Base-by-base conservation (phyloP, 2,113 vertebrate species). In the Larimichthys polyactis region DNA sequence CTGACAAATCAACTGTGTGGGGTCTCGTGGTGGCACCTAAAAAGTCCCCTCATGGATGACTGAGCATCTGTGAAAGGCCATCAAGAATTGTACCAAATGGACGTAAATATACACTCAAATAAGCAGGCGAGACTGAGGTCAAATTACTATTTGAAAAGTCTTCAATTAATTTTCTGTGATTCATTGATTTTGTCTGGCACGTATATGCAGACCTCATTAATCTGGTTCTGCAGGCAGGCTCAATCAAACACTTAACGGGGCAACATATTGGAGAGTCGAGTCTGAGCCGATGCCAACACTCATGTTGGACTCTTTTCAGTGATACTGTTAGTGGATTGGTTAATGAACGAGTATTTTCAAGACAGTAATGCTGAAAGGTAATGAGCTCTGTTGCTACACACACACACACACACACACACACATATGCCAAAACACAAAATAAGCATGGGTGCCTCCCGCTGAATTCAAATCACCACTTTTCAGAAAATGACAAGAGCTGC, bases 191-290 rank as follows among this genome's bases (percentile, higher is more conserved):
- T 54, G 43, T 54, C 62, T 71, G 79, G 59, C 76, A 58, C 19
- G 43, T 43, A 55, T 24, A 46, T 24, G 19, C 27, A 44, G 63
- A 71, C 66, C 58, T 76, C 80, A 71, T 85, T 84, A 87, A 81
- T 87, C 48, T 76, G 78, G 58, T 66, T 52, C 52, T 74, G 36
- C 59, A 36, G 54, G 67, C 71, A 81, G 60, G 54, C 73, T 79
- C 75, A 83, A 73, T 90, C 79, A 90, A 75, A 84, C 63, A 67
- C 78, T 87, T 49, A 49, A 62, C 63, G 69, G 44, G 82, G 62
- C 71, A 83, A 69, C 48, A 48, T 52, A 59, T 65, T 36, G 70
- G 16, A 81, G 62, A 75, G 69, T 64, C 9, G 10, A 78, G 58
- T 70, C 58, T 43, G 65, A 63, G 27, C 49, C n/a, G 5, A 64